Base-by-base conservation (phyloP, 2,113 vertebrate genomes). In the Cyphomyrus discorhynchus region DNA sequence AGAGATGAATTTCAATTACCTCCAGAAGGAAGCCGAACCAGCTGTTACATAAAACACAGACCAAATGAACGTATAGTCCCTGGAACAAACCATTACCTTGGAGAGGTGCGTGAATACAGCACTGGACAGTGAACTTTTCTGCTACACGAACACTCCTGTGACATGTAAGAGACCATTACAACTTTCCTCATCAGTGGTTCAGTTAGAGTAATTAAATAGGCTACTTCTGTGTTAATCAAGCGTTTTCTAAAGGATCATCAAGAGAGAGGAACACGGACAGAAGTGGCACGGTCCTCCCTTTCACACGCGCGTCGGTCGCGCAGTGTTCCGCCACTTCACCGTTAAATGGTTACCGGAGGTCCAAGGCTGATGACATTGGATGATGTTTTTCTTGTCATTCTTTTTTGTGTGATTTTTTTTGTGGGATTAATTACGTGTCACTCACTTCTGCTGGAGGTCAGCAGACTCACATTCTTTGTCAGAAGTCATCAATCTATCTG, bases 401-500 rank as follows among this genome's bases (percentile, higher is more conserved):
- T 89, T 94, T 94, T 93, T 92, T 89, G 91, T 94, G 94, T 95
- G 94, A 95, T 95, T 90, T 92, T 86, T 56, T 89, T 85, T 87
- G 1, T 95, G 93, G 94, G 93, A 95, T 95, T 96, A 96, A 96
- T 96, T 96, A 94, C 94, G 94, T 96, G 95, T 95, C 95, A 96
- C 93, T 96, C 95, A 96, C 93, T 95, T 94, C 93, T 96, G 95
- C 93, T 92, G 93, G 94, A 96, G 96, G 95, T 96, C 95, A 96
- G 94, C 95, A 95, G 94, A 95, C 95, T 94, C 95, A 95, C 95
- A 95, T 95, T 94, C 93, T 92, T 84, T 95, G 95, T 95, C 95
- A 96, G 94, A 96, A 96, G 96, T 96, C 96, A 96, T 96, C 95
- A 95, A 96, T 96, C 95, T 95, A 94, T 95, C 93, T 95, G 95